phyloP scores from a whole-genome alignment of 2,888 invertebrate genomes.

The Thecocarcelia acutangulata region DNA sequence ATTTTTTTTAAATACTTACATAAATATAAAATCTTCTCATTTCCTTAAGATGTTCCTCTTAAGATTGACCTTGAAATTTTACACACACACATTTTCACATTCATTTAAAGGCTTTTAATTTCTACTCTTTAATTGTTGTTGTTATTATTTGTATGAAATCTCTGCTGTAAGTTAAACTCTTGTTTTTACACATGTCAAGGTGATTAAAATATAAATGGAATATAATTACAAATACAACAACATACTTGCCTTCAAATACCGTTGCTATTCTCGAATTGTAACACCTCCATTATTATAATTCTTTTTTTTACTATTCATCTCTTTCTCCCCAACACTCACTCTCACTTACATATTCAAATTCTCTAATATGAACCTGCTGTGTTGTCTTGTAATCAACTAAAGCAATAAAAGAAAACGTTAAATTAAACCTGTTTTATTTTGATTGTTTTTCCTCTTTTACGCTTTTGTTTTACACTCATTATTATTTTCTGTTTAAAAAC shows the following conservation, averaged over 20 bases:
- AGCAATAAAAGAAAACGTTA: background rate
- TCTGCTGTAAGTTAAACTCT: slow-evolving; percentile 8
- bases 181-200: slow-evolving; percentile 45
- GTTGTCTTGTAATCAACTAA: background rate
- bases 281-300: background rate
- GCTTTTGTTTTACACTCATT: slow-evolving; percentile 4
- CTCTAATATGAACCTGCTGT: background rate
- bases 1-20: background rate
- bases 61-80: slow-evolving; percentile 16
- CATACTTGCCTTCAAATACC: slow-evolving; percentile 1
- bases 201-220: slow-evolving; percentile 37
- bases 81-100: background rate
- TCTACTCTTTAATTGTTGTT: slow-evolving; percentile 16
- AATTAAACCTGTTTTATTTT: slow-evolving; percentile 27
- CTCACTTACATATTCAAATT: background rate
- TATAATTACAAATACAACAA: slow-evolving; percentile 37
- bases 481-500: background rate
- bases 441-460: background rate
- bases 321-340: background rate
- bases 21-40: background rate
- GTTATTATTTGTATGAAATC: slow-evolving; percentile 21
- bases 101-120: background rate
- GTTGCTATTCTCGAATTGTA: slow-evolving; percentile 1
- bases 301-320: background rate
- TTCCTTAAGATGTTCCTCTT: slow-evolving; percentile 1